These are phyloP conservation scores for Cotesia glomerata DNA, from an alignment of 1,140 invertebrate genomes.

Conservation along the genomic window DNA sequence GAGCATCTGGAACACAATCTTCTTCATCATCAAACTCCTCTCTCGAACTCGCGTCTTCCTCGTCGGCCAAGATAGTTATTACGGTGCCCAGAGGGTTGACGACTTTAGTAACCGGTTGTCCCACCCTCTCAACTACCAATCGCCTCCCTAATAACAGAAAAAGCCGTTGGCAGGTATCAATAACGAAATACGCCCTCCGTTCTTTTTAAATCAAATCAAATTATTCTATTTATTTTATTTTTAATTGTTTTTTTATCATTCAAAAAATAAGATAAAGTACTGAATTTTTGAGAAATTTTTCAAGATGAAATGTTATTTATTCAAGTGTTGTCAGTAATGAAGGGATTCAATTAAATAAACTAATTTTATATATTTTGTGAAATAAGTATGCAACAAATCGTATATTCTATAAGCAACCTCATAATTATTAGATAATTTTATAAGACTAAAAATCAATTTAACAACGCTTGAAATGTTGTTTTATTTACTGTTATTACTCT, in stretches of 20 bases:
- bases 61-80: conserved; percentile 65
- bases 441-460: no score
- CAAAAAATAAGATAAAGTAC: background rate
- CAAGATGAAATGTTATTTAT: no score
- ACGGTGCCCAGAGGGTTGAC: conserved; percentile 77
- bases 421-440: no score
- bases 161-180: conserved; percentile 78
- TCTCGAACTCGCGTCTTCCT: conserved; percentile 55
- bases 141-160: conserved; percentile 75
- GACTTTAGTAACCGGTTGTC: conserved; percentile 69
- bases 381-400: no score
- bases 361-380: no score
- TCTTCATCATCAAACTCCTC: conserved; percentile 61
- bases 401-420: no score
- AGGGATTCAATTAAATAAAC: no score
- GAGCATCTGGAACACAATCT: conserved; percentile 53
- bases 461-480: no score
- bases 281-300: no score
- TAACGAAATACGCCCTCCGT: conserved; percentile 33
- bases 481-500: no score
- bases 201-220: background rate
- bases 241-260: background rate
- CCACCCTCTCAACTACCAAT: conserved; percentile 66
- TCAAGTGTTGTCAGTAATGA: no score
- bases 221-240: background rate